Base-by-base conservation (phyloP, 2,888 invertebrate genomes). In the Nesidiocoris tenuis region DNA sequence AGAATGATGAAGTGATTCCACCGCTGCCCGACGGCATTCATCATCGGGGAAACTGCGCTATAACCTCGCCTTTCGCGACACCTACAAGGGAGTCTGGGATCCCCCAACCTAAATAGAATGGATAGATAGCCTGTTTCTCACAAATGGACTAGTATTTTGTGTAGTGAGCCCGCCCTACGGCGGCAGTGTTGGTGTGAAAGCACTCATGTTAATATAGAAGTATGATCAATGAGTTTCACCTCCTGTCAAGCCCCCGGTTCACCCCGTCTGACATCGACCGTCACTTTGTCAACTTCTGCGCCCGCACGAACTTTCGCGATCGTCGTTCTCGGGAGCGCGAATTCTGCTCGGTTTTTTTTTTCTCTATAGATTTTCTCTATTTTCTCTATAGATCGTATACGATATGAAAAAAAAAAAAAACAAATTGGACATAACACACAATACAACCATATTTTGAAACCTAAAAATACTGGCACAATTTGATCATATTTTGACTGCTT, bases 1-100 rank as follows among this genome's bases (percentile, higher is more conserved):
- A 18, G 68, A 23, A 70, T 70, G 70, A 70, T 70, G 70, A 70
- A 70, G 70, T 70, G 70, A 57, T 39, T 19, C 22, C 22, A 7
- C 3, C 5, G 70, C 59, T 59, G 59, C 24, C 70, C 70, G 21
- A 39, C 59, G 9, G 59, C 70, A 70, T 70, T 54, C 59, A 70
- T 70, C 70, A 24, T 25, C 23, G 39, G 39, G 5, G 39, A 39
- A 39, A 39, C n/a, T n/a, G 12, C 39, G 39, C 39, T 12, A 39
- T 39, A 39, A 39, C 39, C 39, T 39, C 39, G 39, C 39, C 39
- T 39, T 39, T 39, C 39, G 39, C 39, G 39, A 39, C 39, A 39
- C 39, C 5, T 39, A 39, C 39, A 39, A 39, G 5, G 39, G 12
- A 3, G 39, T 39, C 39, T 3, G 39, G 5, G 39, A 39, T 12